These are phyloP conservation scores for Megalopta genalis DNA, from an alignment of 1,140 invertebrate genomes.

Conservation along the genomic window DNA sequence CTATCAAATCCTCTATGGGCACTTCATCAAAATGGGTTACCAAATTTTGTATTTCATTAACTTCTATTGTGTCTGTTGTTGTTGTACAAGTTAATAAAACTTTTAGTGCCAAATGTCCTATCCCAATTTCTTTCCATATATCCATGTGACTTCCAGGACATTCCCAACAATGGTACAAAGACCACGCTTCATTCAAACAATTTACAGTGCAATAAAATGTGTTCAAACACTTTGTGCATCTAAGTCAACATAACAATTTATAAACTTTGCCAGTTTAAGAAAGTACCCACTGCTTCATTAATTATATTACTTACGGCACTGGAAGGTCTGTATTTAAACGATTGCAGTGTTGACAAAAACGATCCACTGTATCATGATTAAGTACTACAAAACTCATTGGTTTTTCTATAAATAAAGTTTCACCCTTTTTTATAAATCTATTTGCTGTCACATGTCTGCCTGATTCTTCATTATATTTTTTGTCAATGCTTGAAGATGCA, in stretches of 20 bases:
- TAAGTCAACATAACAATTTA: slow-evolving; percentile 67
- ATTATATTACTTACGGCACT: slow-evolving; percentile 78
- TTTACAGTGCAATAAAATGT: slow-evolving; percentile 84
- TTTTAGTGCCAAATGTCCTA: slow-evolving; percentile 88
- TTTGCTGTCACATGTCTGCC: slow-evolving; percentile 81
- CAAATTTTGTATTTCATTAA: slow-evolving; percentile 75
- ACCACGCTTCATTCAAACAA: slow-evolving; percentile 83
- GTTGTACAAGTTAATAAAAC: slow-evolving; percentile 80
- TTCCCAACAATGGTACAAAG: slow-evolving; percentile 87
- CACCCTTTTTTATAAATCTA: slow-evolving; percentile 82
- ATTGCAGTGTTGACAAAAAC: slow-evolving; percentile 81
- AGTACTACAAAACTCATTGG: slow-evolving; percentile 85
- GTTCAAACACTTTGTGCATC: slow-evolving; percentile 84
- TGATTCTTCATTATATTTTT: slow-evolving; percentile 71
- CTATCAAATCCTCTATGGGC: slow-evolving; percentile 73
- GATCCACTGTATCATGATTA: slow-evolving; percentile 77
- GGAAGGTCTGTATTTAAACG: slow-evolving; percentile 71
- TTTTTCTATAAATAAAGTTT: slow-evolving; percentile 86
- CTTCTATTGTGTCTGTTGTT: slow-evolving; percentile 69
- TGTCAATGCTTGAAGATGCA: slow-evolving; percentile 69
- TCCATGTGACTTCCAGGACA: slow-evolving; percentile 84
- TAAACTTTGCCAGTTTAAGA: not conserved
- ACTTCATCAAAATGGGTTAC: slow-evolving; percentile 78
- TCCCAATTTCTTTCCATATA: slow-evolving; percentile 85
- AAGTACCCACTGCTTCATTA: not conserved